Evolutionary conservation across 2,113 vertebrate species (phyloP).

Genomic region (Cyanoliseus patagonus): DNA sequence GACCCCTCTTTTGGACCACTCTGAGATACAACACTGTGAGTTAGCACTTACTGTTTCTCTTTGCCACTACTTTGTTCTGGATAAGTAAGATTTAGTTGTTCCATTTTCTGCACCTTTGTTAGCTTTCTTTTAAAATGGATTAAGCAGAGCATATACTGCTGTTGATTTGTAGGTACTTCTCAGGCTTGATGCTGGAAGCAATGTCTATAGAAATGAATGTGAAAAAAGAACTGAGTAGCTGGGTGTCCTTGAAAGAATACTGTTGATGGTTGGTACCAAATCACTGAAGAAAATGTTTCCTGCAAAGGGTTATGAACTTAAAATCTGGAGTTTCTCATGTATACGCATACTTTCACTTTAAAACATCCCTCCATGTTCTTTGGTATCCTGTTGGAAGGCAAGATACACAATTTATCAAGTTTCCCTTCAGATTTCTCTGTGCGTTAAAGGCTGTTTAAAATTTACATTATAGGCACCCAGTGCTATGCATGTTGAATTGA

Average conservation of each 20-base stretch:
- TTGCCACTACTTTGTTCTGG: background rate
- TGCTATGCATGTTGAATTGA: background rate
- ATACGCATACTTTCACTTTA: background rate
- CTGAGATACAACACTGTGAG: background rate
- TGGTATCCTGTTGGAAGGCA: background rate
- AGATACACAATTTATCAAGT: background rate
- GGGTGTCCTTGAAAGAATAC: background rate
- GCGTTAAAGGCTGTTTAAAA: background rate
- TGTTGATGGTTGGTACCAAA: background rate
- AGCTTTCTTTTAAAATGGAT: background rate
- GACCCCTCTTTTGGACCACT: background rate
- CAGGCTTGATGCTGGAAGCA: background rate
- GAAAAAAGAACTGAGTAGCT: background rate
- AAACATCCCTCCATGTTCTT: background rate
- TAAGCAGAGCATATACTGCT: background rate
- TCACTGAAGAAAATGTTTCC: constrained; percentile 1
- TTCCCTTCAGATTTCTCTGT: background rate
- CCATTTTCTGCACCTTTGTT: background rate
- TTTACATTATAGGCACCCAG: background rate
- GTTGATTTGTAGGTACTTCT: background rate
- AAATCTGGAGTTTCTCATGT: background rate
- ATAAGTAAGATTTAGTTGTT: background rate
- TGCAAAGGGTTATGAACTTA: background rate
- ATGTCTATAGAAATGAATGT: background rate
- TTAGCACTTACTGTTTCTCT: background rate